Evolutionary conservation across 2,113 vertebrate genomes (phyloP), one percentile per base, ranked within the genome.

Genomic region (Gambusia holbrooki): DNA sequence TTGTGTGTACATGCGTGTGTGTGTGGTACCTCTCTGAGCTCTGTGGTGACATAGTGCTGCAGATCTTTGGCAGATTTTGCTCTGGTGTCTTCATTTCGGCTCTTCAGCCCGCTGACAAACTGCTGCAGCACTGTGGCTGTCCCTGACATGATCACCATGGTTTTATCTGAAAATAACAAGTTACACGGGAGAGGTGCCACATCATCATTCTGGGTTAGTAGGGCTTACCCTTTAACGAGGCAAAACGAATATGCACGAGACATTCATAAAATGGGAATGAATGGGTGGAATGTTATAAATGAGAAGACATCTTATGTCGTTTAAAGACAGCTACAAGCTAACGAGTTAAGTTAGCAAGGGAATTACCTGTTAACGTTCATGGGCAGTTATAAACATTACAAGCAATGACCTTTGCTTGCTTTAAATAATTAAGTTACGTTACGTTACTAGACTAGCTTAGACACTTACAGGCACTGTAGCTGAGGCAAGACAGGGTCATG

Each of bases 21-120:
- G 25, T 61, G 19, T 2, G 84, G 81, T 81, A 98, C 98, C 93
- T 99, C 98, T 27, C 98, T 94, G 28, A 99, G 96, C 89, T 99
- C 98, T 86, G 98, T 98, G 67, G 97, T 99, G 90, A 99, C 98
- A 83, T 99, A 99, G 83, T 99, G 98, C 81, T 99, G 98, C 77
- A 99, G 92, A 69, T 99, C 98, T 90, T 99, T 99, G 77, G 98
- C 98, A 64, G 97, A 95, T 84, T 99, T 99, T 0, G 97, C 97
- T 71, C 97, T 93, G 0, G 95, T 96, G 89, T 99, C 97, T 82
- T 99, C 97, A 61, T 95, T 99, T 66, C 97, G 96, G 90, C 96
- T 99, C 93, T 98, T 99, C 74, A 99, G 91, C 58, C 97, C 97
- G 0, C 96, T 95, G 88, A 98, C 96, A 86, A 99, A 99, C 88